Conservation (phyloP, 92 coral and sea anemone genomes). For the Palythoa grandiflora region DNA sequence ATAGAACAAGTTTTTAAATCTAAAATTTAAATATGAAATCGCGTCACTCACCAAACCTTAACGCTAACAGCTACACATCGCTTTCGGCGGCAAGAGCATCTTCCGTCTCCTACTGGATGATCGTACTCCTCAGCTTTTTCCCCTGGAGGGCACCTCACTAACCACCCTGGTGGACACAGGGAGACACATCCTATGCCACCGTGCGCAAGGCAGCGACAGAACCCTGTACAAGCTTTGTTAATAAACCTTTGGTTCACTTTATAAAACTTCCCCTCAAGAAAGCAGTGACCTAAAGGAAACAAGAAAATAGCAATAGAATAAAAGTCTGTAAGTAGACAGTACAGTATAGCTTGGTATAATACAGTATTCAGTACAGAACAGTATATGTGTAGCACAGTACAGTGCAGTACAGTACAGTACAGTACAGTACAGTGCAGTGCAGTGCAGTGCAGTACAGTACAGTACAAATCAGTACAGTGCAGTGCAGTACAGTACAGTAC, state of each 20-base stretch:
- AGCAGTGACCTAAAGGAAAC: conserved; percentile 35
- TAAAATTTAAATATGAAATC: neutral
- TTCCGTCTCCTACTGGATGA: conserved; percentile 48
- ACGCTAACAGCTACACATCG: conserved; percentile 43
- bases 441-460: no score
- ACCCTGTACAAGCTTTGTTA: conserved; percentile 36
- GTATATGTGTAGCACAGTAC: no score
- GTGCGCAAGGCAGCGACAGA: conserved; percentile 41
- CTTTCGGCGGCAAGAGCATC: conserved; percentile 50
- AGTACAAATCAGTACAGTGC: no score
- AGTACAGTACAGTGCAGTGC: no score
- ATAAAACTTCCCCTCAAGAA: conserved; percentile 39
- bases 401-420: no score
- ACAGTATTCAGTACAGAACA: no score
- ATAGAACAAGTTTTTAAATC: neutral
- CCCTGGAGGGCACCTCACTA: conserved; percentile 46
- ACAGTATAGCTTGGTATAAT: no score
- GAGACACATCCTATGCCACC: conserved; percentile 45
- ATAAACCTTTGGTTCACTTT: conserved; percentile 46
- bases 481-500: no score
- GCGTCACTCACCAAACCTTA: conserved; percentile 31
- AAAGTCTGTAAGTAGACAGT: no score
- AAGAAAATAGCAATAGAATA: neutral
- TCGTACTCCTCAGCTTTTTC: conserved; percentile 21
- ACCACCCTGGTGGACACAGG: conserved; percentile 61